Percentiles rank a stretch among this genome's conserved stretches.
Conservation (phyloP, 2,113 vertebrate genomes). For the Paratilapia polleni region DNA sequence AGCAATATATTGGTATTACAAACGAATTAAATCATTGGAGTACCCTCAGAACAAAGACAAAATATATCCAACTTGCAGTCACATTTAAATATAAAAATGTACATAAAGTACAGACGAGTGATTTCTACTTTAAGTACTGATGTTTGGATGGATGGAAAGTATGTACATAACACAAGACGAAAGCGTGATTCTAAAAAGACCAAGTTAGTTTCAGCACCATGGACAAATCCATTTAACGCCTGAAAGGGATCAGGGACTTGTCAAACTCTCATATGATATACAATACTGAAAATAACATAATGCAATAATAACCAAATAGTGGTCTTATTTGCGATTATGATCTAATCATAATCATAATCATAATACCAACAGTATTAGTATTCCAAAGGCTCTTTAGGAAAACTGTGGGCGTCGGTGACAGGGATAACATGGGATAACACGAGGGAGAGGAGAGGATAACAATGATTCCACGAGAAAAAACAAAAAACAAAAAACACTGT, state of each 20-base stretch:
- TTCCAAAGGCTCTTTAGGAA: background rate
- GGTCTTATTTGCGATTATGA: background rate
- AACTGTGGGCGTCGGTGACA: background rate
- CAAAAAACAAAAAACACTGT: background rate
- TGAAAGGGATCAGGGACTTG: background rate
- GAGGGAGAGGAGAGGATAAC: background rate
- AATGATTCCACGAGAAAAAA: background rate
- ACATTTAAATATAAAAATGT: accelerated
- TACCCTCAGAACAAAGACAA: background rate
- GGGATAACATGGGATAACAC: background rate
- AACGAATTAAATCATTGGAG: background rate
- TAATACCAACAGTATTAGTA: background rate
- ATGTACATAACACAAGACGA: background rate
- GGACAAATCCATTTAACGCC: background rate
- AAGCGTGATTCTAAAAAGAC: background rate
- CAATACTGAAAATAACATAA: background rate
- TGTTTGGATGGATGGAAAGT: background rate
- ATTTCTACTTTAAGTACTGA: background rate
- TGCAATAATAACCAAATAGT: background rate
- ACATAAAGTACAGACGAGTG: background rate
- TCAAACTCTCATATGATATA: background rate
- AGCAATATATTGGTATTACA: background rate
- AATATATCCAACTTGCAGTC: accelerated
- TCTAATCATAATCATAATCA: background rate
- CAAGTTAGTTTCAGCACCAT: background rate